Conservation (phyloP, 2,888 invertebrate genomes). For the Noctua fimbriata region DNA sequence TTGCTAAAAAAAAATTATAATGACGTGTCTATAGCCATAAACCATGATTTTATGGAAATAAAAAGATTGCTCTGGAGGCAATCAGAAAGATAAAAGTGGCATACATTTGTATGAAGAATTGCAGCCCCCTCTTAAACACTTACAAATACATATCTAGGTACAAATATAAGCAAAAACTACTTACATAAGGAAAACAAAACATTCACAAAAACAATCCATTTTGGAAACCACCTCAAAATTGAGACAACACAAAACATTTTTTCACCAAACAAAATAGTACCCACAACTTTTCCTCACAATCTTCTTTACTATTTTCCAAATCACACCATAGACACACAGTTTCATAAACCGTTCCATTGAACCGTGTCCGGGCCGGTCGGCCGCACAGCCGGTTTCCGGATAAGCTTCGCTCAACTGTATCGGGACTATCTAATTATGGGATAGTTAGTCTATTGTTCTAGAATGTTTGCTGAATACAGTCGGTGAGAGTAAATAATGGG, state of each 20-base stretch:
- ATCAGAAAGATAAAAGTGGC: too few relatives aligned
- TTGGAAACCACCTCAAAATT: background rate
- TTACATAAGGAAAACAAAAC: too few relatives aligned
- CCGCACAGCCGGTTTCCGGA: conserved; percentile 64
- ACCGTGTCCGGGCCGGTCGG: conserved; percentile 48
- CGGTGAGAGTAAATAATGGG: background rate
- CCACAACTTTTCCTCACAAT: conserved; percentile 3
- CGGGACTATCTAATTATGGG: conserved; percentile 51
- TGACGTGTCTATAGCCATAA: too few relatives aligned
- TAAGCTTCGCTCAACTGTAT: conserved; percentile 56
- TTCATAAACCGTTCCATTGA: conserved; percentile 50
- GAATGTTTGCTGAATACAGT: conserved; percentile 20
- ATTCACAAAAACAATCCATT: too few relatives aligned
- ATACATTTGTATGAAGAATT: too few relatives aligned
- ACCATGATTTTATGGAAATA: too few relatives aligned
- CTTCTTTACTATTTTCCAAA: conserved; percentile 9
- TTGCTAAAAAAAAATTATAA: too few relatives aligned
- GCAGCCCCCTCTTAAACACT: too few relatives aligned
- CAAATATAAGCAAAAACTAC: too few relatives aligned
- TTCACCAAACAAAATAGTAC: background rate
- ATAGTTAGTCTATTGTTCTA: conserved; percentile 51
- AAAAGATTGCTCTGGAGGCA: too few relatives aligned
- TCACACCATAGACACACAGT: conserved; percentile 22
- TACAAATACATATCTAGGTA: too few relatives aligned
- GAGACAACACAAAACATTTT: background rate